Conservation (phyloP, 1,140 invertebrate species). For the Tetragonula clypearis region DNA sequence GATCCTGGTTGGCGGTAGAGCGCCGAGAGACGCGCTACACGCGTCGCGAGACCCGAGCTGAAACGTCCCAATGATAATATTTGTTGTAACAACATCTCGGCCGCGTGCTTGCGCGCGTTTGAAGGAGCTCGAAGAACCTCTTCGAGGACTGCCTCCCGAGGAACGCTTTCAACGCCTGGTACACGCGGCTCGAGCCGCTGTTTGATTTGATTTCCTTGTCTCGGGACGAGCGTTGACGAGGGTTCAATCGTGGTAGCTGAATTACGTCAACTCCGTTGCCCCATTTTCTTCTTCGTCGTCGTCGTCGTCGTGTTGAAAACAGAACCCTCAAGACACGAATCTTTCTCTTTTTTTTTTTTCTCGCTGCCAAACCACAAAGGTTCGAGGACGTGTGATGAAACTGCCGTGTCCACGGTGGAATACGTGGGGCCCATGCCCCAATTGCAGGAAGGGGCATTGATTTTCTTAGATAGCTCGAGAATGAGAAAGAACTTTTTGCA, state of each 20-base stretch:
- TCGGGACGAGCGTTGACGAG: conserved; percentile 60
- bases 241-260: conserved; percentile 42
- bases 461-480: too few species aligned
- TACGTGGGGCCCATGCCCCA: too few species aligned
- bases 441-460: too few species aligned
- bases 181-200: conserved; percentile 40
- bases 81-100: conserved; percentile 73
- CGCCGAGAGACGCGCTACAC: conserved; percentile 12
- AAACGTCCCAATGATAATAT: conserved; percentile 69
- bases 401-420: background rate
- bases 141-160: conserved; percentile 15
- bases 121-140: conserved; percentile 44
- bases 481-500: too few species aligned
- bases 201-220: conserved; percentile 69
- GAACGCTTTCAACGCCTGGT: conserved; percentile 55
- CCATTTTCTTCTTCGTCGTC: conserved; percentile 1
- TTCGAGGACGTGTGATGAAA: background rate
- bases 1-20: conserved; percentile 14
- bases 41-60: background rate
- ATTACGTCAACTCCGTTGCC: background rate
- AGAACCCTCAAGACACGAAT: background rate
- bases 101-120: conserved; percentile 46
- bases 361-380: background rate
- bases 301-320: background rate
- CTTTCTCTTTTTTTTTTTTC: too few species aligned